Evolutionary conservation across 2,113 vertebrate genomes (phyloP).

Genomic region (Larimichthys polyactis): DNA sequence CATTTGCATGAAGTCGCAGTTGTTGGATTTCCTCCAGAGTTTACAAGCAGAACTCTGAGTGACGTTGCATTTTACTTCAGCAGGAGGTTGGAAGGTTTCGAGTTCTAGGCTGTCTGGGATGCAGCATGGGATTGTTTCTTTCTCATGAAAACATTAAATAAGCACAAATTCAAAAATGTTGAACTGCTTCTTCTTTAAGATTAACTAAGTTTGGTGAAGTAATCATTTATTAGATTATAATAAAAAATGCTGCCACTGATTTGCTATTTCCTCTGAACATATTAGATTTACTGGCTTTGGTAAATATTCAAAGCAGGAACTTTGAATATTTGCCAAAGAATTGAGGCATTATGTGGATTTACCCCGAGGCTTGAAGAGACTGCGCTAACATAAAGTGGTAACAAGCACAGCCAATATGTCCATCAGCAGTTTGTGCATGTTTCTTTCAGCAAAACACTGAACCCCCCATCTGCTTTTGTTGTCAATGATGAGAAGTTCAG

Average conservation of each 20-base stretch:
- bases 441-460: not conserved
- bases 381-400: constrained; percentile 1
- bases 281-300: not conserved
- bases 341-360: not conserved
- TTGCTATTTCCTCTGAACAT: not conserved
- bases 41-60: too few relatives aligned
- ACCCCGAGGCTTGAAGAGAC: not conserved
- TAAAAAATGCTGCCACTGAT: not conserved
- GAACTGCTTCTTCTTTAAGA: not conserved
- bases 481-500: constrained; percentile 34
- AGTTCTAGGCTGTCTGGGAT: too few relatives aligned
- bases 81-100: too few relatives aligned
- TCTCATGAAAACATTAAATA: too few relatives aligned
- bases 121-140: too few relatives aligned
- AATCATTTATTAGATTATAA: not conserved
- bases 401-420: constrained; percentile 3
- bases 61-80: too few relatives aligned
- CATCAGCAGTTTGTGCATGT: constrained; percentile 23
- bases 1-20: too few relatives aligned
- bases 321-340: not conserved
- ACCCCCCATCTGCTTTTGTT: constrained; percentile 21
- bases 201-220: not conserved
- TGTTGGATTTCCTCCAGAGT: too few relatives aligned
- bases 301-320: not conserved
- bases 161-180: not conserved